Evolutionary conservation across 2,113 vertebrate genomes (phyloP).

Genomic region (Diadophis punctatus): DNA sequence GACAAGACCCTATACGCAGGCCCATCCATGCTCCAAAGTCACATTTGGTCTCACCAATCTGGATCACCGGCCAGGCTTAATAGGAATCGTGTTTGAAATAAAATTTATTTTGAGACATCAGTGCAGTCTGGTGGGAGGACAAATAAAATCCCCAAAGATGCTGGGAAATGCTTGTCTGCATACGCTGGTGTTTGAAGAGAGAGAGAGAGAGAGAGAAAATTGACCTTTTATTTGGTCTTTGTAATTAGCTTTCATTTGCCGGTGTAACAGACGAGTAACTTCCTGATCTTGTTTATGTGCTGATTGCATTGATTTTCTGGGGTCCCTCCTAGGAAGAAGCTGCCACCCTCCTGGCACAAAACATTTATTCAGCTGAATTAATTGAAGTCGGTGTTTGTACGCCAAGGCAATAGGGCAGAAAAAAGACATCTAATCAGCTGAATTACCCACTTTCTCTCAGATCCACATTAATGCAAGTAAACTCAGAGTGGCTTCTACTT

Average conservation of each 20-base stretch:
- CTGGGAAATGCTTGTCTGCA: not conserved
- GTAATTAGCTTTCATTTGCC: not conserved
- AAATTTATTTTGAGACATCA: not conserved
- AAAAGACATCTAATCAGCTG: not conserved
- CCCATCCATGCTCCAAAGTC: not conserved
- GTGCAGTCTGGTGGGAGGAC: not conserved
- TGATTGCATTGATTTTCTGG: not conserved
- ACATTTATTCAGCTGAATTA: slow-evolving; percentile 10
- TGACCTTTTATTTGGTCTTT: not conserved
- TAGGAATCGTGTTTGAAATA: not conserved
- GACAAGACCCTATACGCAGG: fast-evolving
- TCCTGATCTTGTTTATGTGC: slow-evolving; percentile 19
- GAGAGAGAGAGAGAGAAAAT: not conserved
- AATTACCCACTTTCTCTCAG: not conserved
- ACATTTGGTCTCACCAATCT: not conserved
- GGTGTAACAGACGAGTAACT: not conserved
- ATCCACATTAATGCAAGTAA: not conserved
- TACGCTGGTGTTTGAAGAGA: not conserved
- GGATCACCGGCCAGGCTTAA: not conserved
- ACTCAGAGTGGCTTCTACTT: not conserved
- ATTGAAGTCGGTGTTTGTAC: not conserved
- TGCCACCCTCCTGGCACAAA: not conserved
- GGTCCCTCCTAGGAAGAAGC: not conserved
- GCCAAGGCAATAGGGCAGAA: not conserved
- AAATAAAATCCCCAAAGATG: not conserved